Evolutionary conservation across 2,113 vertebrate species (phyloP).

Genomic region (Mastomys natalensis): DNA sequence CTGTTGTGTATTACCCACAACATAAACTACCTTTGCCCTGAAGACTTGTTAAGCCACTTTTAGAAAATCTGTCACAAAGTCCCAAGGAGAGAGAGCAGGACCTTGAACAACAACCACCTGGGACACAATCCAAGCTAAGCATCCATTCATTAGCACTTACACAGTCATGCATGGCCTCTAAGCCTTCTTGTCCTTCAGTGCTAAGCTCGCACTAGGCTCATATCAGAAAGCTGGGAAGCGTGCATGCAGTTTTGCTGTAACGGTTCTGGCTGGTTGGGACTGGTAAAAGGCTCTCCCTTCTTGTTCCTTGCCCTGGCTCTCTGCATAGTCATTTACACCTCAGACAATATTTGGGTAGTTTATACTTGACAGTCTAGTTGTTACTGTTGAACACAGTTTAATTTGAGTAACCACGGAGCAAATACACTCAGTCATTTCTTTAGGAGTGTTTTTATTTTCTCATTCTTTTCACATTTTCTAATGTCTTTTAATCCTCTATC

Average conservation of each 20-base stretch:
- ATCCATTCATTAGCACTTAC: neutral
- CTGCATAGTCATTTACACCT: neutral
- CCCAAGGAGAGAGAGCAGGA: neutral
- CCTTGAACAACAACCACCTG: neutral
- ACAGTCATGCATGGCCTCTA: neutral
- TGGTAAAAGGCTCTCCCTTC: neutral
- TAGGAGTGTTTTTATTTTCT: slow-evolving; percentile 24
- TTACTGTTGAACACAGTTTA: slow-evolving; percentile 20
- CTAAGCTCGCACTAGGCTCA: neutral
- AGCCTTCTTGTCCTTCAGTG: neutral
- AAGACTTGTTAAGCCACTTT: neutral
- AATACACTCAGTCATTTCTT: slow-evolving; percentile 1
- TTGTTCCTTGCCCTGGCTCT: neutral
- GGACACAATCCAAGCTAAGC: neutral
- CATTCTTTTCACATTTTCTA: slow-evolving; percentile 43
- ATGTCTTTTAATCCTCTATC: neutral
- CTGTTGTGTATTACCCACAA: neutral
- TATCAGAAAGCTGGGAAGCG: neutral
- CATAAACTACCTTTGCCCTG: neutral
- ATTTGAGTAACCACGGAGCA: slow-evolving; percentile 24
- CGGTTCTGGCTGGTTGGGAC: neutral
- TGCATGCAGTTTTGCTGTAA: neutral
- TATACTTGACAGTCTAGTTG: neutral
- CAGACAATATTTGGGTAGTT: neutral
- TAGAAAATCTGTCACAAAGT: neutral